phyloP scores from a whole-genome alignment of 2,888 invertebrate genomes.

The Sinotaia quadrata region DNA sequence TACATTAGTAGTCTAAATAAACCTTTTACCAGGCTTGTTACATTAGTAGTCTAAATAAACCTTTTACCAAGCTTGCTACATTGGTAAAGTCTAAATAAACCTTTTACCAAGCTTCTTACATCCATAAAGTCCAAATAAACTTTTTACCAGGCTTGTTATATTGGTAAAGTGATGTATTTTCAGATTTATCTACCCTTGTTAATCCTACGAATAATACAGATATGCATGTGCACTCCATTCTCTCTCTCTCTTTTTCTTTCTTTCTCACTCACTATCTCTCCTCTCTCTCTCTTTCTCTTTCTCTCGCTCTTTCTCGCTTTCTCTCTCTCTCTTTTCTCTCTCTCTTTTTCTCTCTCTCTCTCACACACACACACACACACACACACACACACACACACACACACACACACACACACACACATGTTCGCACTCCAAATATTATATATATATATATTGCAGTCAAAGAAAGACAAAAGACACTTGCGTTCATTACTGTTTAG shows the following conservation, averaged over 20 bases:
- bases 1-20: too few relatives aligned
- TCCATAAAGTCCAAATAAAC: too few relatives aligned
- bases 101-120: too few relatives aligned
- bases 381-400: not conserved
- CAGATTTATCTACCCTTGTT: too few relatives aligned
- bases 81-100: too few relatives aligned
- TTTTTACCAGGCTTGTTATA: too few relatives aligned
- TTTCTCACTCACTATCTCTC: constrained; percentile 2
- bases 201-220: not conserved
- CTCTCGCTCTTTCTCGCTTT: not conserved
- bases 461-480: too few relatives aligned
- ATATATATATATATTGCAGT: not conserved
- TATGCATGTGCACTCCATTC: not conserved
- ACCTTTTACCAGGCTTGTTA: too few relatives aligned
- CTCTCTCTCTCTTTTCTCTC: not conserved
- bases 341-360: not conserved
- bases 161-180: too few relatives aligned
- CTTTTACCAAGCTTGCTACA: too few relatives aligned
- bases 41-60: too few relatives aligned
- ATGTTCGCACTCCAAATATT: not conserved
- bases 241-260: not conserved
- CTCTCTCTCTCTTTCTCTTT: not conserved
- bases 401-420: not conserved
- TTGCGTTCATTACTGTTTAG: too few relatives aligned
- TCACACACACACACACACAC: not conserved